These are phyloP conservation scores for Hystrix cristata DNA, from an alignment of 2,113 vertebrate species.

Conservation along the genomic window DNA sequence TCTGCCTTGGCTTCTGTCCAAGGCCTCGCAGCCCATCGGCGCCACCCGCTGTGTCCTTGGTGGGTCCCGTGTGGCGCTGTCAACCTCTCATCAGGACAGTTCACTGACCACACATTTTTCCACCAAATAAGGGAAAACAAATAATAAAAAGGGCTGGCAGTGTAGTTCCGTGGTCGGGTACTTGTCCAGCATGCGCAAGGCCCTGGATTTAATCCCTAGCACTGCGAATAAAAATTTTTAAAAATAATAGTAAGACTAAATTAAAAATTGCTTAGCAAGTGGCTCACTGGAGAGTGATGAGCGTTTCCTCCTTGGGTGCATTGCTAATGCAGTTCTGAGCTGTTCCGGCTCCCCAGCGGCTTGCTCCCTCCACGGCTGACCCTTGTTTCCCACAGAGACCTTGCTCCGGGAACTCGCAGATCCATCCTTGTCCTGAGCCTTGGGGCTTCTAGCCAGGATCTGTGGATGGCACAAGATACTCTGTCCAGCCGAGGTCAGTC, in stretches of 20 bases:
- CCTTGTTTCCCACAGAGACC: neutral
- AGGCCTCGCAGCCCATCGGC: neutral
- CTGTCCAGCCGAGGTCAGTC: slow-evolving; percentile 31
- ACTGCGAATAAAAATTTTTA: neutral
- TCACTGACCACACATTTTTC: neutral
- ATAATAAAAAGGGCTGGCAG: neutral
- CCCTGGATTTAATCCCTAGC: neutral
- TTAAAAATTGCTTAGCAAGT: neutral
- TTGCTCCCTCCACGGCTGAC: neutral
- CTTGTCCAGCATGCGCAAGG: neutral
- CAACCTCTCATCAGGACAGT: neutral
- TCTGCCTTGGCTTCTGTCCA: neutral
- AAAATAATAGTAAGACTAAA: neutral
- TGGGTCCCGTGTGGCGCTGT: neutral
- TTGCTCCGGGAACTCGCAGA: slow-evolving; percentile 61
- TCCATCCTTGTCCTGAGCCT: slow-evolving; percentile 26
- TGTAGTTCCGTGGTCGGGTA: neutral
- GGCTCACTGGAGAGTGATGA: neutral
- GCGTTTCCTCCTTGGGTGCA: neutral
- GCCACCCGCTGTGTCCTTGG: neutral
- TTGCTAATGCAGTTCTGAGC: neutral
- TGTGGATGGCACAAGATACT: slow-evolving; percentile 56
- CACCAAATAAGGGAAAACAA: neutral
- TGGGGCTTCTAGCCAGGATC: slow-evolving; percentile 63
- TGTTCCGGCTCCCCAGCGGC: neutral